Evolutionary conservation across 2,888 invertebrate species (phyloP), one percentile per base, ranked within the genome.

Genomic region (Oxyteleia sp.): DNA sequence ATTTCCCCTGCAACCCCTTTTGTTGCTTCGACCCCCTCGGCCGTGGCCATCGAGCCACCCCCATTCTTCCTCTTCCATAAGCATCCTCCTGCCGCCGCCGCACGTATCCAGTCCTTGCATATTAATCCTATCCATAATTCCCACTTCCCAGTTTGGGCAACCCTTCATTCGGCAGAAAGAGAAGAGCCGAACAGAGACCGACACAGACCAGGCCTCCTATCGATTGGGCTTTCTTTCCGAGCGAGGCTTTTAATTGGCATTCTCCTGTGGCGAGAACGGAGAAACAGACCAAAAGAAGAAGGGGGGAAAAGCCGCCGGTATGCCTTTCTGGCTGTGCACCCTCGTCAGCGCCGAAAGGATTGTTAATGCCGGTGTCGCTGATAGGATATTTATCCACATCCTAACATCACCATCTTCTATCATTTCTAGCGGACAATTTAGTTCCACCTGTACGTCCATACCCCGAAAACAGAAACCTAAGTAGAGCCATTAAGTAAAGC

Each of bases 51-150:
- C 87, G 85, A 84, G 75, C 85, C 85, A 86, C 85, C 86, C 86
- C 88, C 87, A 87, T 82, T 83, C 85, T 85, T 85, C 64, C 87
- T 88, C 86, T 82, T 85, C 82, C 84, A 84, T 85, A 85, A 87
- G 86, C 87, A 88, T 89, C 90, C 92, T 89, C 90, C 90, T 87
- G 88, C 89, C 88, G 88, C 91, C 90, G 90, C 57, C 49, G 51
- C 75, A 92, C 93, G 93, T 93, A 93, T 93, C 93, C 93, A 93
- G 92, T 93, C 93, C 93, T 93, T 93, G 93, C 93, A 93, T 93
- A 93, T 93, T 93, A 93, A 93, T 93, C 93, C 93, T 92, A 90
- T 92, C 93, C 93, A 93, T 93, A 93, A 93, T 93, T 93, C 92
- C 93, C 93, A 93, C 93, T 92, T 93, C 92, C 91, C 92, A 93